Evolutionary conservation across 2,113 vertebrate species (phyloP).

Genomic region (Amia ocellicauda): DNA sequence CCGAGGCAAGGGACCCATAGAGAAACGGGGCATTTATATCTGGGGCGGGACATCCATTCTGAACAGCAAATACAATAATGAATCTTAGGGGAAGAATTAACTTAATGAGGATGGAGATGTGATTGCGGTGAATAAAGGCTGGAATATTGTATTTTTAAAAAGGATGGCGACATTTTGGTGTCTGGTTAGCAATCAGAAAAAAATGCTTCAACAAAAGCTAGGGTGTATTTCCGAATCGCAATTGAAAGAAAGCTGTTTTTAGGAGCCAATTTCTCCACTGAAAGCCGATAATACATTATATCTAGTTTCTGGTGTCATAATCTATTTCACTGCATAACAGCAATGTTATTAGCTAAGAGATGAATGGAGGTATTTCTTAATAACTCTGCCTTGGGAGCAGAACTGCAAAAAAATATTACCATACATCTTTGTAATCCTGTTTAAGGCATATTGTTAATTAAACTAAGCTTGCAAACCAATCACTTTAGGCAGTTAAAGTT

Average conservation of each 20-base stretch:
- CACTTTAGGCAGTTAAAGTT: too few relatives aligned
- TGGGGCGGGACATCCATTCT: slow-evolving; percentile 55
- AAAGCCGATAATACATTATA: neutral
- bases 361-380: neutral
- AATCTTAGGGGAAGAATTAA: slow-evolving; percentile 50
- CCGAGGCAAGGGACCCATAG: slow-evolving; percentile 44
- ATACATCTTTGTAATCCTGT: slow-evolving; percentile 1
- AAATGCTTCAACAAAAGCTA: slow-evolving; percentile 23
- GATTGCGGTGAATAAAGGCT: slow-evolving; percentile 21
- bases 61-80: slow-evolving; percentile 49
- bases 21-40: slow-evolving; percentile 47
- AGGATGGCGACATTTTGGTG: slow-evolving; percentile 20
- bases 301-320: neutral
- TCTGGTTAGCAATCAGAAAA: slow-evolving; percentile 51
- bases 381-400: neutral
- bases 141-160: slow-evolving; percentile 30
- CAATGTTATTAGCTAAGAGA: neutral
- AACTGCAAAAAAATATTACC: neutral
- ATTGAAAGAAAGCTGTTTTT: neutral
- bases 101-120: slow-evolving; percentile 53
- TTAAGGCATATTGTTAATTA: neutral
- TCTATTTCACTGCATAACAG: neutral
- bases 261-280: neutral
- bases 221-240: too few relatives aligned
- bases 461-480: too few relatives aligned